Evolutionary conservation across 2,888 invertebrate genomes (phyloP).

Genomic region (Nymphalis c-album): DNA sequence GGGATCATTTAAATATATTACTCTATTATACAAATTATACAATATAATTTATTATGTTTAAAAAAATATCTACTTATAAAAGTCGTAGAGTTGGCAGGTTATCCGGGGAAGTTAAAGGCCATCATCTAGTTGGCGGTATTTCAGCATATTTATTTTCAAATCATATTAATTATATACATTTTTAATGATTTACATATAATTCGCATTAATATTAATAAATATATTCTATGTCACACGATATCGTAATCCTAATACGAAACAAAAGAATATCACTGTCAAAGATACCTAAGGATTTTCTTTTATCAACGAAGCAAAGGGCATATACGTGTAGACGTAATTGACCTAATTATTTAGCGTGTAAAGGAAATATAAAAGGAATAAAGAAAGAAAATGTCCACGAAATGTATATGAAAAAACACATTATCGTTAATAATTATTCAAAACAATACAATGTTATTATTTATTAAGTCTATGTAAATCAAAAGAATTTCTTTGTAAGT

Average conservation of each 20-base stretch:
- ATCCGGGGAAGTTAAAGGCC: too few relatives aligned
- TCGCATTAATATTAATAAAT: too few relatives aligned
- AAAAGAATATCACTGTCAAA: not conserved
- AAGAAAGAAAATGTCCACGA: not conserved
- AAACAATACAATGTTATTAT: not conserved
- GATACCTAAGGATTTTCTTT: not conserved
- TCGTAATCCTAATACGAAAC: not conserved
- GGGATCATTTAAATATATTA: constrained; percentile 12
- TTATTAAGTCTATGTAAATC: not conserved
- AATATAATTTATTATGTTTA: not conserved
- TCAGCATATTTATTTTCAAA: too few relatives aligned
- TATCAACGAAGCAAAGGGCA: not conserved
- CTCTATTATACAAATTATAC: constrained; percentile 8
- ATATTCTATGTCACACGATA: not conserved
- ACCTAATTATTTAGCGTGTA: constrained; percentile 9
- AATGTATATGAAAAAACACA: not conserved
- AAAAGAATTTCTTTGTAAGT: not conserved
- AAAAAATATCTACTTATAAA: not conserved
- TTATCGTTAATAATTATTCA: not conserved
- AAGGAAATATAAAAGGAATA: not conserved
- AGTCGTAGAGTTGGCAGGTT: too few relatives aligned
- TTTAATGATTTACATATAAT: too few relatives aligned
- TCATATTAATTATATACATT: too few relatives aligned
- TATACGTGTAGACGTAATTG: not conserved
- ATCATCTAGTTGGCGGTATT: too few relatives aligned